Evolutionary conservation across 2,113 vertebrate genomes (phyloP).

Genomic region (Melospiza melodia): DNA sequence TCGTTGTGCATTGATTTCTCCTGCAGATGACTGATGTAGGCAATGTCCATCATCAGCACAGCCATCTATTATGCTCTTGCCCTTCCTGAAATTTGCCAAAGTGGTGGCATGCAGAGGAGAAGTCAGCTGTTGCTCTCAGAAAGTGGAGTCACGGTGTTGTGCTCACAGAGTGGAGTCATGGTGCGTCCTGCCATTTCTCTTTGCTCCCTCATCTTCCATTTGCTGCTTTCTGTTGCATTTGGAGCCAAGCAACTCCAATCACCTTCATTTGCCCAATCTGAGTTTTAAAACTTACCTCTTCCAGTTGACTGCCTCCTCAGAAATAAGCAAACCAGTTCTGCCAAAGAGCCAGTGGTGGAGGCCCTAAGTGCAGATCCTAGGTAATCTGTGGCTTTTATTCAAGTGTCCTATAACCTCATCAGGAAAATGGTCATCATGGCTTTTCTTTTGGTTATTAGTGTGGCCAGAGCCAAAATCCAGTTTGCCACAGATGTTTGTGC

Average conservation of each 20-base stretch:
- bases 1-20: not conserved
- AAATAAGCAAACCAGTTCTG: not conserved
- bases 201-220: not conserved
- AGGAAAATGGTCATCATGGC: not conserved
- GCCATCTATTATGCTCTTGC: not conserved
- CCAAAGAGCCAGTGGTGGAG: not conserved
- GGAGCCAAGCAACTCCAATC: not conserved
- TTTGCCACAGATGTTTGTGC: not conserved
- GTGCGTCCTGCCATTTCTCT: not conserved
- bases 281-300: not conserved
- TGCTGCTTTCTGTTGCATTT: not conserved
- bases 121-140: not conserved
- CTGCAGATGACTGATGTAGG: not conserved
- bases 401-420: not conserved
- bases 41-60: not conserved
- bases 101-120: not conserved
- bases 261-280: not conserved
- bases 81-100: not conserved
- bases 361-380: not conserved
- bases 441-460: not conserved
- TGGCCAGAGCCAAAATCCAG: not conserved
- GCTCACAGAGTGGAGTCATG: not conserved
- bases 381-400: not conserved
- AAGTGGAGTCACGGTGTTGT: not conserved
- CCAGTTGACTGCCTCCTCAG: not conserved